Percentiles rank a stretch among this genome's conserved stretches.
These are phyloP conservation scores for Aphelocoma californica DNA, from an alignment of 2,797 vertebrate genomes.

Conservation along the genomic window DNA sequence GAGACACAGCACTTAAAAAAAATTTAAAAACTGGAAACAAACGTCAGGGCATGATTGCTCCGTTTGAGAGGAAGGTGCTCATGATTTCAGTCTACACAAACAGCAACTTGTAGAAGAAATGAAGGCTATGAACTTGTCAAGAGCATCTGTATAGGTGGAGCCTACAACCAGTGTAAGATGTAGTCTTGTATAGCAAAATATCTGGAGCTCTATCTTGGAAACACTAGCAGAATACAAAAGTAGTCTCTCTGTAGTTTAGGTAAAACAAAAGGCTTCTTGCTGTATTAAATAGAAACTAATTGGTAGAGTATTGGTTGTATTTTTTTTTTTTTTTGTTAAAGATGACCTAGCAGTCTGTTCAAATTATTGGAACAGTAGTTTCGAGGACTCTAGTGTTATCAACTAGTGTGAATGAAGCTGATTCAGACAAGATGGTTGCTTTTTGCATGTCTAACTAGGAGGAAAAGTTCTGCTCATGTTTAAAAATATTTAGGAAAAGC, in stretches of 20 bases:
- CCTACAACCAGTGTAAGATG: not conserved
- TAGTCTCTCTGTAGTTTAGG: not conserved
- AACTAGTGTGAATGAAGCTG: not conserved
- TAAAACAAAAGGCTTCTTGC: not conserved
- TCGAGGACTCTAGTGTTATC: not conserved
- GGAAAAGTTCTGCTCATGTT: not conserved
- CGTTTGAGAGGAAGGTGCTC: not conserved
- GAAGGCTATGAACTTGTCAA: not conserved
- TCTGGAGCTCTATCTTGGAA: not conserved
- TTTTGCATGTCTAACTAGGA: not conserved
- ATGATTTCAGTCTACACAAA: not conserved
- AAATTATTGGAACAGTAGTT: not conserved
- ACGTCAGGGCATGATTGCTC: fast-evolving
- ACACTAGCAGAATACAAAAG: not conserved
- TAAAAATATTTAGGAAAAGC: not conserved
- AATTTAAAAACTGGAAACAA: not conserved
- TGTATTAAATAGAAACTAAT: not conserved
- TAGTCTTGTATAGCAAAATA: not conserved
- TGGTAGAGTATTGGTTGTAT: not conserved
- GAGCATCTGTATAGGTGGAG: not conserved
- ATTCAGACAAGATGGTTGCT: not conserved
- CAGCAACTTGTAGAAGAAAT: not conserved
- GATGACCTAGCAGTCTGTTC: not conserved
- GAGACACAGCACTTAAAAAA: not conserved
- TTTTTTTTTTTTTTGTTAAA: not conserved